A percentile compares a stretch with the other conserved stretches of the same genome.
Conservation (phyloP, 1,140 invertebrate genomes). For the Pristionchus pacificus region DNA sequence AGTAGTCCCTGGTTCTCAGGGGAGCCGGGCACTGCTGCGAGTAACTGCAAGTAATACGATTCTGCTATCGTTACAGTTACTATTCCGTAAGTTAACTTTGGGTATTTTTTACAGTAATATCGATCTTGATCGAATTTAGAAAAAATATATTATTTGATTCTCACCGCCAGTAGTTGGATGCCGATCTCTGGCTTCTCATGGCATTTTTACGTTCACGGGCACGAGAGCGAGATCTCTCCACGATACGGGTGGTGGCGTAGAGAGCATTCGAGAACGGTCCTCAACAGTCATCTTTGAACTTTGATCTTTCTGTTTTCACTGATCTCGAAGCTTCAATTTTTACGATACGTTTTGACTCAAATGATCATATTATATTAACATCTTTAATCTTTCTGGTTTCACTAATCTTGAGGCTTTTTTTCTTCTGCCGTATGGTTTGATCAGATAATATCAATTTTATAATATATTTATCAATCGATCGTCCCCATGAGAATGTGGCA, state of each 20-base stretch:
- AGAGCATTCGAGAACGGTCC: slow-evolving; percentile 49
- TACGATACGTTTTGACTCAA: too few species aligned
- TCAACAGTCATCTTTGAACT: slow-evolving; percentile 20
- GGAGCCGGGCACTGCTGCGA: slow-evolving; percentile 48
- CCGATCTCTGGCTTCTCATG: slow-evolving; percentile 47
- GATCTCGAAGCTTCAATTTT: background rate
- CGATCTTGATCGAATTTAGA: background rate
- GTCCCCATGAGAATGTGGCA: too few species aligned
- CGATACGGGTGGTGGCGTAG: slow-evolving; percentile 48
- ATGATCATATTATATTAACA: too few species aligned
- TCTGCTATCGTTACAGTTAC: background rate
- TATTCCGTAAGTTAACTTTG: background rate
- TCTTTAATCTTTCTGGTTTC: too few species aligned
- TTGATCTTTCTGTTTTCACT: slow-evolving; percentile 4
- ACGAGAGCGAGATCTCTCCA: slow-evolving; percentile 55
- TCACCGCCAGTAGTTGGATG: slow-evolving; percentile 51
- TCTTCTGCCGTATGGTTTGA: too few species aligned
- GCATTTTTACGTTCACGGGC: slow-evolving; percentile 54
- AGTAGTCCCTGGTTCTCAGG: slow-evolving; percentile 51
- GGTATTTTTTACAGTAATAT: too few species aligned
- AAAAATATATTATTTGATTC: too few species aligned
- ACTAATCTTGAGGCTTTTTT: too few species aligned
- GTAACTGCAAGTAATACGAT: slow-evolving; percentile 39
- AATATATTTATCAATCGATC: too few species aligned
- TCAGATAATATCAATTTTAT: too few species aligned